phyloP scores from a whole-genome alignment of 1,140 invertebrate species.

The Pogonognathellus flavescens region DNA sequence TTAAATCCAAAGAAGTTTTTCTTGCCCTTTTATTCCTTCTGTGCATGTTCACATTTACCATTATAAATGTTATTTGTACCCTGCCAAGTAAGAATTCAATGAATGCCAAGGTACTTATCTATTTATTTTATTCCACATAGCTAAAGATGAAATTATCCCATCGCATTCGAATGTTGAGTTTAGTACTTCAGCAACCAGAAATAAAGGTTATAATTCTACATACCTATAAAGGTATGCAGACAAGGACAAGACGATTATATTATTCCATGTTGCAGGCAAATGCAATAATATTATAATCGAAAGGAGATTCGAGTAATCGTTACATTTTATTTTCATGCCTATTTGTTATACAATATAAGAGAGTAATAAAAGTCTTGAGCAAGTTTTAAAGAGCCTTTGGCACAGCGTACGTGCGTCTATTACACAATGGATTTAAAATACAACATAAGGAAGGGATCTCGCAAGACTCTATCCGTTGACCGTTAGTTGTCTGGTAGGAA shows the following conservation, averaged over 20 bases:
- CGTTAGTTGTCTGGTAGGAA: constrained; percentile 43
- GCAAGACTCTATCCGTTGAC: constrained; percentile 45
- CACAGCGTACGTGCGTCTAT: constrained; percentile 21
- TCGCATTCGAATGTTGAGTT: not conserved
- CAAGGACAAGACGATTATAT: not conserved
- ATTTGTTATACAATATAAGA: constrained; percentile 41
- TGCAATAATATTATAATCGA: not conserved
- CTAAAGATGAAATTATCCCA: not conserved
- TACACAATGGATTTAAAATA: constrained; percentile 44
- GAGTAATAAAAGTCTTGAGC: constrained; percentile 40
- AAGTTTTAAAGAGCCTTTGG: constrained; percentile 8
- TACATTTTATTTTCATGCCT: constrained; percentile 3
- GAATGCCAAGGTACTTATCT: constrained; percentile 5
- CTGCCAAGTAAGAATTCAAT: constrained; percentile 14
- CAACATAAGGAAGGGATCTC: constrained; percentile 46
- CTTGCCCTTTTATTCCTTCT: constrained; percentile 31
- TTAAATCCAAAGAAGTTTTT: constrained; percentile 42
- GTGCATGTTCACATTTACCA: not conserved
- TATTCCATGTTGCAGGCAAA: not conserved
- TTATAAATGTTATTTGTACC: constrained; percentile 36
- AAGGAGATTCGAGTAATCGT: not conserved
- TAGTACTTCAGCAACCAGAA: not conserved
- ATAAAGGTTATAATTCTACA: not conserved
- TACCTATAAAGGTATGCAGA: not conserved
- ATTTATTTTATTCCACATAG: constrained; percentile 17